Evolutionary conservation across 2,797 vertebrate species (phyloP).

Genomic region (Jordanella pulchra): DNA sequence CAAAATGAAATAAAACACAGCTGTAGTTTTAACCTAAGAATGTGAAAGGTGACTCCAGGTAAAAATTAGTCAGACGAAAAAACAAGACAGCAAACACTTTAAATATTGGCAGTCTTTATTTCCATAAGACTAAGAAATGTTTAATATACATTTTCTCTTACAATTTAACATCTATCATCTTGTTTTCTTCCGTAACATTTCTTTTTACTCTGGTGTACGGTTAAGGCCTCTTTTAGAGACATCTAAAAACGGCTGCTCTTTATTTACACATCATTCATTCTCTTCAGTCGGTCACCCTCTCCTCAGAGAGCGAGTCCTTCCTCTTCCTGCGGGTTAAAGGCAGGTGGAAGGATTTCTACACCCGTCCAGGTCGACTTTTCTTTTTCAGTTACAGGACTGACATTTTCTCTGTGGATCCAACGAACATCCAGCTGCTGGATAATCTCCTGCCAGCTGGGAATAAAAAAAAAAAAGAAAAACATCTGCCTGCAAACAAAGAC

Average conservation of each 20-base stretch:
- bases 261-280: conserved; percentile 77
- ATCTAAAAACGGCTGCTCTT: conserved; percentile 79
- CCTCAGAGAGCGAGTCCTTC: conserved; percentile 59
- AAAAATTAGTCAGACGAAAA: not conserved
- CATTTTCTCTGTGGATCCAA: conserved; percentile 44
- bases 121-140: conserved; percentile 84
- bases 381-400: conserved; percentile 39
- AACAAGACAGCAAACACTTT: conserved; percentile 49
- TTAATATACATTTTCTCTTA: conserved; percentile 85
- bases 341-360: conserved; percentile 50
- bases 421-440: conserved; percentile 50
- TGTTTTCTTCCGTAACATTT: conserved; percentile 75
- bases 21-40: too few species aligned
- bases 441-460: conserved; percentile 46
- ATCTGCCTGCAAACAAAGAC: conserved; percentile 70
- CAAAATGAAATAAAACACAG: too few species aligned
- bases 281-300: conserved; percentile 65
- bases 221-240: conserved; percentile 85
- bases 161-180: conserved; percentile 83
- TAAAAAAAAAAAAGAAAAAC: not conserved
- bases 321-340: conserved; percentile 65
- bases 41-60: not conserved
- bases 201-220: conserved; percentile 78
- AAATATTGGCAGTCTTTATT: conserved; percentile 89
- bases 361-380: conserved; percentile 54